phyloP scores from a whole-genome alignment of 2,888 invertebrate genomes.

The Agrenia bidenticulata region DNA sequence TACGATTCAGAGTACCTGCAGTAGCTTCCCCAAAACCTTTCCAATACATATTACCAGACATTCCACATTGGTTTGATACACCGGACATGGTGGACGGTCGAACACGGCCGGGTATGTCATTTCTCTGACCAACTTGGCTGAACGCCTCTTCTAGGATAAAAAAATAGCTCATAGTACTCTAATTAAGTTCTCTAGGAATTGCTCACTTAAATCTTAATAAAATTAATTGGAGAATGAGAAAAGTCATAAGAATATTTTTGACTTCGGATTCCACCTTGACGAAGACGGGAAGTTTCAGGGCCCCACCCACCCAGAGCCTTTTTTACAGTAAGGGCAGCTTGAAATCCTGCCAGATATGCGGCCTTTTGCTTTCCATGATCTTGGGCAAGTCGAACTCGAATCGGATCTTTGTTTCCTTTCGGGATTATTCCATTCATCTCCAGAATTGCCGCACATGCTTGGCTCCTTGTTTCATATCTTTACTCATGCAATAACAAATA shows the following conservation, averaged over 20 bases:
- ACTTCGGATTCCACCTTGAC: neutral
- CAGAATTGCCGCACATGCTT: conserved; percentile 85
- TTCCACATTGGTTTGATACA: neutral
- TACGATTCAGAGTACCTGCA: neutral
- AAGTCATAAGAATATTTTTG: neutral
- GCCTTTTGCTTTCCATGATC: conserved; percentile 66
- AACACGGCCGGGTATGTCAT: neutral
- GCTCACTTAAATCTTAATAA: too few species aligned
- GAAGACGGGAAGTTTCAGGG: neutral
- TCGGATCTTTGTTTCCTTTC: conserved; percentile 74
- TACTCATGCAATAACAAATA: too few species aligned
- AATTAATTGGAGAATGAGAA: too few species aligned
- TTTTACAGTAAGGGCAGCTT: conserved; percentile 11
- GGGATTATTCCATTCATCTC: conserved; percentile 74
- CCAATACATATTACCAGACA: conserved; percentile 3
- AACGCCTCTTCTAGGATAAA: too few species aligned
- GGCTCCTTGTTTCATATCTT: conserved; percentile 81
- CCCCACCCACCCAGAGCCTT: neutral
- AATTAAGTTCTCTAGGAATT: too few species aligned
- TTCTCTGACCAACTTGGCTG: neutral
- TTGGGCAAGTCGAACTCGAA: conserved; percentile 81
- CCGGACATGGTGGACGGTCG: neutral
- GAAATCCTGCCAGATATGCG: conserved; percentile 14
- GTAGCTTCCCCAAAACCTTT: conserved; percentile 6
- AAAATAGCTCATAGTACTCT: too few species aligned